Evolutionary conservation across 2,113 vertebrate genomes (phyloP), one percentile per base, ranked within the genome.

Genomic region (Sinocyclocheilus grahami): DNA sequence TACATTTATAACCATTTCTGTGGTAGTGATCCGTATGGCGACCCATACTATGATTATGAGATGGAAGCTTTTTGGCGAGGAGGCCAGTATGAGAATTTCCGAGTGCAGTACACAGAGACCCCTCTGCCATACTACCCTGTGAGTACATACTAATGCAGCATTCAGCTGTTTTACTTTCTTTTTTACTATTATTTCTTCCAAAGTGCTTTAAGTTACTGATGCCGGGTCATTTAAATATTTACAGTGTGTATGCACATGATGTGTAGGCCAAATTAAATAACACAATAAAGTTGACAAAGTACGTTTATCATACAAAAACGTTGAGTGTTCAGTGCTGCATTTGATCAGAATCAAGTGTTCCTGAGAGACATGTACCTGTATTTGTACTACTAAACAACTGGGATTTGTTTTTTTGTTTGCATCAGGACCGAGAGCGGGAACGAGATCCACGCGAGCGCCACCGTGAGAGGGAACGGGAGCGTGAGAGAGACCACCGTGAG

Each of bases 21-120:
- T 89, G 92, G 86, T 91, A 96, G 96, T 63, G 98, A 99, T 85
- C 96, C 96, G 0, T 99, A 99, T 39, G 91, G 95, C 18, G 98
- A 99, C 84, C 96, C 98, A 1, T 99, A 99, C 87, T 98, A 98
- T 63, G 98, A 99, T 92, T 97, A 97, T 65, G 98, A 99, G 86
- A 96, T 98, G 93, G 98, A 99, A 85, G 95, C 97, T 11, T 95
- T 98, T 60, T 99, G 97, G 98, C 94, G 97, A 78, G 97, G 98
- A 5, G 98, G 98, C 67, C 98, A 99, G 88, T 99, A 99, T 74
- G 98, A 99, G 92, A 99, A 99, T 93, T 99, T 99, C 94, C 91
- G 98, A 93, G 98, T 99, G 58, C 97, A 99, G 92, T 99, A 99
- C 88, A 98, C 97, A 30, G 98, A 99, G 86, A 94, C 97, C 13